Base-by-base conservation (phyloP, 1,140 invertebrate species). In the Aphidius ervi region DNA sequence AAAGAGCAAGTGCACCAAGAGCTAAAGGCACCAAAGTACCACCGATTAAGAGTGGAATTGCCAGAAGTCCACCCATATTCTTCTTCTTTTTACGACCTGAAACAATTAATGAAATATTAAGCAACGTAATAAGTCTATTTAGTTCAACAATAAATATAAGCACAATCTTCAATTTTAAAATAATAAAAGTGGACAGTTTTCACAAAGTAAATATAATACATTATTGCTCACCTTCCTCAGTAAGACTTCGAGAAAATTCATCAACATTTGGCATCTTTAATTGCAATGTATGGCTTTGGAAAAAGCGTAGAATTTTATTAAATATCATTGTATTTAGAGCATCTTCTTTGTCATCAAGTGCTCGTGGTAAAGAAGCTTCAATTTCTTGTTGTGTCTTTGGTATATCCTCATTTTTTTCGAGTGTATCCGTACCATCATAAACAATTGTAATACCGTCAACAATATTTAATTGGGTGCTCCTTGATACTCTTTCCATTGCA, bases 1-100 rank as follows among this genome's bases (percentile, higher is more conserved):
- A 73, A 10, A 93, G 82, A 5, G 90, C 89, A 5, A 93, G 74
- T 4, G 88, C 88, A 50, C 89, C 90, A 48, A 92, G 86, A 5
- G 89, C 89, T 39, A 93, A 75, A 2, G 90, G 90, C 10, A 93
- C 84, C 68, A 92, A 76, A 64, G 89, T 90, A 47, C 89, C 90
- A 41, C 87, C 88, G 60, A 91, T 85, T 67, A 93, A 81, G 50
- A 92, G 72, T 5, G 90, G 88, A 66, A 92, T 86, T 60, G 91
- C 84, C 39, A 92, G 78, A 60, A 91, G 82, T 9, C 87, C 87
- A 41, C 85, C 83, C 67, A 86, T 80, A 66, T 87, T 86, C 75
- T 88, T 90, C 73, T 86, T 88, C 64, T 80, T 80, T 70, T 84
- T 86, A 56, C 86, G 84, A 63, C 85, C 82, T 84, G 72, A 65